These are phyloP conservation scores for Vicugna pacos DNA, from an alignment of 2,113 vertebrate genomes.

Conservation along the genomic window DNA sequence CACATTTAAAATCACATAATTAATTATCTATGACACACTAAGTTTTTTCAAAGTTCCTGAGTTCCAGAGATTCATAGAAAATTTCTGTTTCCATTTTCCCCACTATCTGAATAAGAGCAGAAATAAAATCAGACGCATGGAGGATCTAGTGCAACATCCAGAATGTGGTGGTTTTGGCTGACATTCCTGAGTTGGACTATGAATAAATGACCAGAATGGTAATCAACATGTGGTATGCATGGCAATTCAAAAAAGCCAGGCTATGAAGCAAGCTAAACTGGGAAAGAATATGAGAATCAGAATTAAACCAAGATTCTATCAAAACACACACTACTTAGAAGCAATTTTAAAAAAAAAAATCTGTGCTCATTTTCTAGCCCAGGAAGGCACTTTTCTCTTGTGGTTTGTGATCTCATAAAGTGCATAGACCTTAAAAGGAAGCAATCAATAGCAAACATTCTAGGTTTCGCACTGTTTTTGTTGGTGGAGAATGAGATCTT, in stretches of 20 bases:
- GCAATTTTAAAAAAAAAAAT: background rate
- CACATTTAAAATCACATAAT: conserved; percentile 69
- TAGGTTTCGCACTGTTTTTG: background rate
- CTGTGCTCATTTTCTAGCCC: background rate
- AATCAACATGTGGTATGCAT: background rate
- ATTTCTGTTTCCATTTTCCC: background rate
- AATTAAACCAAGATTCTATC: background rate
- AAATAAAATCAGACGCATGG: conserved; percentile 63
- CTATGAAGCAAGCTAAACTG: background rate
- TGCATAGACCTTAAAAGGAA: background rate
- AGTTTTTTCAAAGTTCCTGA: background rate
- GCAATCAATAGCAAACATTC: background rate
- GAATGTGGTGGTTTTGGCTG: background rate
- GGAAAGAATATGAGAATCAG: background rate
- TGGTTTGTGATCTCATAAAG: background rate
- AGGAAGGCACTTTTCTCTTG: background rate
- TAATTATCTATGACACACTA: background rate
- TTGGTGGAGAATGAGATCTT: background rate
- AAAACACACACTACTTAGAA: background rate
- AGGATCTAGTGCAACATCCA: background rate
- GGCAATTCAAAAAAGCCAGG: background rate
- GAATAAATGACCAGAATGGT: background rate
- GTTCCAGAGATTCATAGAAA: background rate
- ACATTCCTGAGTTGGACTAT: background rate
- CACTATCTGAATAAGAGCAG: conserved; percentile 60